A percentile compares a stretch with the other conserved stretches of the same genome.
Evolutionary conservation across 1,140 invertebrate species (phyloP).

Genomic region (Philopotamus ludificatus): DNA sequence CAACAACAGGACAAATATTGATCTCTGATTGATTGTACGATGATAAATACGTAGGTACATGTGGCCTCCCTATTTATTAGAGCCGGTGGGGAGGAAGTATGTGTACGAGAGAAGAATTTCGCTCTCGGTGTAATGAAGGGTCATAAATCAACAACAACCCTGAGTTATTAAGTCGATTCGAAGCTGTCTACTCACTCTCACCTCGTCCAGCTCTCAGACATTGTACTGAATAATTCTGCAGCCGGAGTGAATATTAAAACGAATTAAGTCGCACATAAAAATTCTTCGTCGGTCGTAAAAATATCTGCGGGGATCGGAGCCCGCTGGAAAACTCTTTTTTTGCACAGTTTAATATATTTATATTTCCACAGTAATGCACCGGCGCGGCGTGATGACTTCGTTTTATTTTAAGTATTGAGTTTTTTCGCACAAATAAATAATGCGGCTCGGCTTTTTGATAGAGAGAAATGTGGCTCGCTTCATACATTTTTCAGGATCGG

Average conservation of each 20-base stretch:
- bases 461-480: too few relatives aligned
- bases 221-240: not conserved
- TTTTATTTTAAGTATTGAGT: too few relatives aligned
- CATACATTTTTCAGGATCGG: not conserved
- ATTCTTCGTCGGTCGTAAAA: conserved; percentile 40
- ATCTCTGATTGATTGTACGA: too few relatives aligned
- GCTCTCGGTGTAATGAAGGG: conserved; percentile 16
- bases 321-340: too few relatives aligned
- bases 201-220: not conserved
- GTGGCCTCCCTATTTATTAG: too few relatives aligned
- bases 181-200: not conserved
- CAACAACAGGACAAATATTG: too few relatives aligned
- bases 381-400: too few relatives aligned
- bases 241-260: conserved; percentile 35
- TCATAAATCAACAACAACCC: conserved; percentile 33
- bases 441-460: not conserved
- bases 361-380: too few relatives aligned
- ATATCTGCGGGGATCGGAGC: conserved; percentile 25
- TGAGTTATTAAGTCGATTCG: conserved; percentile 29
- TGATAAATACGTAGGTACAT: too few relatives aligned
- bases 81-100: too few relatives aligned
- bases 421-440: not conserved
- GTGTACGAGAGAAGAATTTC: too few relatives aligned
- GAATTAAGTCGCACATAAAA: conserved; percentile 39
- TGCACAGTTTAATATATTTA: too few relatives aligned